These are phyloP conservation scores for Apodemus agrarius DNA, from an alignment of 2,797 vertebrate genomes.

Conservation along the genomic window DNA sequence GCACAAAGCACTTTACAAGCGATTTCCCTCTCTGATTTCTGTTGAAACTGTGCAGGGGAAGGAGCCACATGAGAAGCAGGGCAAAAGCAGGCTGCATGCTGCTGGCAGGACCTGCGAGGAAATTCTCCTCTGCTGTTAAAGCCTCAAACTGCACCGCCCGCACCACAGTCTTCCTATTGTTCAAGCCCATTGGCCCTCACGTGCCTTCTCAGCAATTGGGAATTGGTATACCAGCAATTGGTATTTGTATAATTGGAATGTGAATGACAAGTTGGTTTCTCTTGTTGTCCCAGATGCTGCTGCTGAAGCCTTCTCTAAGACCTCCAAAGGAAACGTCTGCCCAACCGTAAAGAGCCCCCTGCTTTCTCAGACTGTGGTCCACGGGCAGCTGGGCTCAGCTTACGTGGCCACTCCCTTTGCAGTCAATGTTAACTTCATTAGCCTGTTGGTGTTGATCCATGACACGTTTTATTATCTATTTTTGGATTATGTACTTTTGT, in stretches of 20 bases:
- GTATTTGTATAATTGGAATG: slow-evolving; percentile 32
- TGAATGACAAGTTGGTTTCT: slow-evolving; percentile 22
- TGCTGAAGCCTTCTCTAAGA: slow-evolving; percentile 41
- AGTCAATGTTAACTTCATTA: background rate
- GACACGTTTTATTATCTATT: background rate
- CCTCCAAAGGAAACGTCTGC: slow-evolving; percentile 37
- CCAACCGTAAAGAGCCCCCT: slow-evolving; percentile 15
- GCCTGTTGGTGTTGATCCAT: background rate
- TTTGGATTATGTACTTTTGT: background rate
- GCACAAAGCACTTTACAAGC: slow-evolving; percentile 45
- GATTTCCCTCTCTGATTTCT: slow-evolving; percentile 39
- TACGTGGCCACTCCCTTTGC: background rate
- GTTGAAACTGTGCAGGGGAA: slow-evolving; percentile 42
- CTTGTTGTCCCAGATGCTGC: slow-evolving; percentile 42
- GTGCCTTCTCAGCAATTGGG: slow-evolving; percentile 40
- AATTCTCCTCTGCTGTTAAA: background rate
- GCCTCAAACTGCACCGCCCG: background rate
- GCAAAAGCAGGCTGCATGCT: slow-evolving; percentile 35
- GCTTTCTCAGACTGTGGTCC: background rate
- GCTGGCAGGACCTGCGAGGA: slow-evolving; percentile 68
- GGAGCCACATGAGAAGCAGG: slow-evolving; percentile 11
- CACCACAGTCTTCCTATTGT: slow-evolving; percentile 30
- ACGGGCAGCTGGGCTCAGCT: slow-evolving; percentile 15
- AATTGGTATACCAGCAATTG: too few relatives aligned
- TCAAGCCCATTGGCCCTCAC: slow-evolving; percentile 57